A percentile compares a stretch with the other conserved stretches of the same genome.
Conservation (phyloP, 2,113 vertebrate genomes). For the Tetrao urogallus region DNA sequence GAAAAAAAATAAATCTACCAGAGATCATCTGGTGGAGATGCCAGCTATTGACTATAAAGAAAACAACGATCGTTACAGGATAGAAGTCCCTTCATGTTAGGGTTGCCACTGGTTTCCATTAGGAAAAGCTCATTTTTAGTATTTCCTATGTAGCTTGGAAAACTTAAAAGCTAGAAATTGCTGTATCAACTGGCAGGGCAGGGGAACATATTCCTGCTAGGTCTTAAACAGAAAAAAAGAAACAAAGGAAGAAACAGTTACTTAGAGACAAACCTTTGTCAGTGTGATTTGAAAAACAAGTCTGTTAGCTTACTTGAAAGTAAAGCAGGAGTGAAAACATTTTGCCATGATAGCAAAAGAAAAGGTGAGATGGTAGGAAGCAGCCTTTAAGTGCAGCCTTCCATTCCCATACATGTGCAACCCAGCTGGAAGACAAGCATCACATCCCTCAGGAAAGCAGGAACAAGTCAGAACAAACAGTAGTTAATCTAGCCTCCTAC, state of each 20-base stretch:
- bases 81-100: background rate
- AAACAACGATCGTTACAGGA: background rate
- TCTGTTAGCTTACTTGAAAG: background rate
- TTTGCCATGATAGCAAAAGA: background rate
- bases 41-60: background rate
- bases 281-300: background rate
- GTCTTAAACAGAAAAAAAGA: background rate
- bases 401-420: background rate
- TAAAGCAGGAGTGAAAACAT: background rate
- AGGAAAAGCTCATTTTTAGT: background rate
- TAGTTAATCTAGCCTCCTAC: background rate
- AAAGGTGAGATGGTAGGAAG: background rate
- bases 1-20: background rate
- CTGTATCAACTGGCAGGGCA: background rate
- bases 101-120: background rate
- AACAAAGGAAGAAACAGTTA: background rate
- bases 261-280: background rate
- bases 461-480: background rate
- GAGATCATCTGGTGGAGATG: background rate
- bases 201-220: background rate
- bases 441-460: background rate
- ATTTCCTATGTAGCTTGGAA: background rate
- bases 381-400: rapidly evolving
- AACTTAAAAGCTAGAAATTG: background rate
- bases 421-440: background rate